Base-by-base conservation (phyloP, 2,797 vertebrate genomes). In the Hybognathus amarus region DNA sequence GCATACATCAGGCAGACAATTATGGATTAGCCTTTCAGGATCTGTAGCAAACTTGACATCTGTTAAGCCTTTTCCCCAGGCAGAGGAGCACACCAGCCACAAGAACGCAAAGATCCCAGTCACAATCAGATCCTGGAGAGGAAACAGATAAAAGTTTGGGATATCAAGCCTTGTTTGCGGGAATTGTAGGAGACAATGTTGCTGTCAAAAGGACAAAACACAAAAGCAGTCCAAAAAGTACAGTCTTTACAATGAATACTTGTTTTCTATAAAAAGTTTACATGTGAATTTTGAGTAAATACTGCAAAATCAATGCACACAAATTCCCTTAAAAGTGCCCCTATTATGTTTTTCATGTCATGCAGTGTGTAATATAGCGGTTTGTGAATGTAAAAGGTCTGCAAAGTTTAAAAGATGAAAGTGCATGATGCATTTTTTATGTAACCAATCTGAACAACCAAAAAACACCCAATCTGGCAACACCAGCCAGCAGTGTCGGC, bases 51-150 rank as follows among this genome's bases (percentile, higher is more conserved):
- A 89, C 90, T 99, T 98, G 77, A 98, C 92, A 20, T 99, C 97
- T 0, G 93, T 96, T 86, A 98, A 93, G 66, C 96, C 97, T 88
- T 98, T 98, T 80, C 94, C 97, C 97, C 97, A 98, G 2, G 97
- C 97, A 0, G 97, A 96, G 42, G 97, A 97, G 0, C 96, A 97
- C 87, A 98, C 97, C 76, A 98, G 93, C 97, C 97, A 99, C 87
- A 99, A 93, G 93, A 99, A 97, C 77, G 97, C 93, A 70, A 99
- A 99, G 87, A 90, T 93, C 38, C 94, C 94, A 0, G 97, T 98
- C 90, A 98, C 45, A 18, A 96, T 89, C 89, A 99, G 95, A 91
- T 99, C 98, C 98, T 98, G 83, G 33, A 12, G 84, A 56, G 75
- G 68, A 85, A 67, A 68, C 30, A 67, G 56, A 63, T 6, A 0